Evolutionary conservation across 2,113 vertebrate genomes (phyloP), one percentile per base, ranked within the genome.

Genomic region (Chaetodon auriga): DNA sequence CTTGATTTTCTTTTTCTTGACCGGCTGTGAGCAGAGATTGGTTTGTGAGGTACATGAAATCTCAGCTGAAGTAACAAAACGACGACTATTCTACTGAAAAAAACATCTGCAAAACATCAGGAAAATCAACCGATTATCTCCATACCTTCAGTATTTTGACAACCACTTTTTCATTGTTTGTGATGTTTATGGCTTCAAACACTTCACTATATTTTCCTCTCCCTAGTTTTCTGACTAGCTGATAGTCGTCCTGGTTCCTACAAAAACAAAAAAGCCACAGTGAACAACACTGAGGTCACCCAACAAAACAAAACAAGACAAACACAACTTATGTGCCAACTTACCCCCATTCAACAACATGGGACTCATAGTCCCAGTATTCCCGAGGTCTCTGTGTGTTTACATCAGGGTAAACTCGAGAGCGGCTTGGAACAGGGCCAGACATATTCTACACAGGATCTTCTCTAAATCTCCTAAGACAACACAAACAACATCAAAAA

Each of bases 101-200:
- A 53, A 62, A 25, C 13, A 68, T n/a, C 18, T 21, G 12, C 19
- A 51, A 36, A 23, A 55, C 1, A 25, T 30, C 12, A 66, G 14
- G 21, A 75, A 35, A 63, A 43, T 12, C 2, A 51, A 12, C 5
- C 7, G 0, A 62, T 49, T 9, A 64, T 46, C 11, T 25, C 6
- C 61, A 72, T 93, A 99, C 98, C 97, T 99, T 99, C 81, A 99
- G 97, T 95, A 99, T 99, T 98, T 99, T 99, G 95, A 99, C 98
- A 65, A 99, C 98, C 92, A 99, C 98, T 94, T 99, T 99, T 96
- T 99, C 98, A 84, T 99, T 99, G 95, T 96, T 97, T 85, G 96
- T 97, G 91, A 97, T 97, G 92, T 97, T 96, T 94, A 96, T 96
- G 93, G 95, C 95, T 94, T 96, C 95, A 87, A 96, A 96, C 83